Evolutionary conservation across 1,140 invertebrate species (phyloP).

Genomic region (Papilio aristodemus): DNA sequence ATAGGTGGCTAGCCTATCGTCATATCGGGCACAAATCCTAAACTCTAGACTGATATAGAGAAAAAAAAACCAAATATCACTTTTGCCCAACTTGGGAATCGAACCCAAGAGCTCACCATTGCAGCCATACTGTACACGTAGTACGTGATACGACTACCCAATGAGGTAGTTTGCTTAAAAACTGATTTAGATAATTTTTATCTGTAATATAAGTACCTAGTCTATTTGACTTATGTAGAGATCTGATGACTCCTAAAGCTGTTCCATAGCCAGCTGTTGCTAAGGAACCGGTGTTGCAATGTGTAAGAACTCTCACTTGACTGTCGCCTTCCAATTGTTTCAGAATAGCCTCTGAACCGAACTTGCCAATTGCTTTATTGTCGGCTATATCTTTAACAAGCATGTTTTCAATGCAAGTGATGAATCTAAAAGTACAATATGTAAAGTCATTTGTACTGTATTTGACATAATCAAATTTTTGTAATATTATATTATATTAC

Average conservation of each 20-base stretch:
- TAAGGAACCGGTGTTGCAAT: conserved; percentile 98
- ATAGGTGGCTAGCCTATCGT: no score
- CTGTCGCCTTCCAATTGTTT: conserved; percentile 79
- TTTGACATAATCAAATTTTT: conserved; percentile 1
- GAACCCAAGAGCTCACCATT: no score
- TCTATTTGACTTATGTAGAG: conserved; percentile 85
- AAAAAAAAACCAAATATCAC: no score
- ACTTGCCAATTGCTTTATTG: conserved; percentile 91
- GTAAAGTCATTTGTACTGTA: background rate
- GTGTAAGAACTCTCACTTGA: conserved; percentile 90
- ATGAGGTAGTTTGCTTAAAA: no score
- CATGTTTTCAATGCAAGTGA: conserved; percentile 89
- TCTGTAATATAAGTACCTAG: conserved; percentile 82
- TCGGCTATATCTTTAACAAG: conserved; percentile 91
- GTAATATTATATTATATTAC: background rate
- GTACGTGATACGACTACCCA: no score
- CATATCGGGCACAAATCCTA: no score
- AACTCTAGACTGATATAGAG: no score
- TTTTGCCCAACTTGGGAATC: no score
- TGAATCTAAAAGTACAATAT: conserved; percentile 82
- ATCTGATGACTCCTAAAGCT: conserved; percentile 95
- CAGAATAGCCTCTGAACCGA: conserved; percentile 90
- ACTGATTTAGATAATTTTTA: conserved; percentile 2
- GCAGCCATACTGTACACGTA: no score
- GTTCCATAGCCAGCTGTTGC: conserved; percentile 99